Evolutionary conservation across 2,113 vertebrate genomes (phyloP).

Genomic region (Gallinago undulata): DNA sequence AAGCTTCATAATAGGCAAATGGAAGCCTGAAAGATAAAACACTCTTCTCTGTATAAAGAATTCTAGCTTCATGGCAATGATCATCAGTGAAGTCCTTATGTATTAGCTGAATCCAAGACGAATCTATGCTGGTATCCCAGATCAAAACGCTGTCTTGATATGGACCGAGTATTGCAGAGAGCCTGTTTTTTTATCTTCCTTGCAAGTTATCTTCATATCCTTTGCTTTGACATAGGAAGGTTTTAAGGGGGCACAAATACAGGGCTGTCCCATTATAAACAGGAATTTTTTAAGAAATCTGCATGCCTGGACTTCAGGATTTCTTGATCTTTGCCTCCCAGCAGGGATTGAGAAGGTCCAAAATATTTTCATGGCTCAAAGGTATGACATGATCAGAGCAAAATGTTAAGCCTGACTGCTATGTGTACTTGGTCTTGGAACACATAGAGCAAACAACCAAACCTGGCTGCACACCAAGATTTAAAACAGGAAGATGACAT

Average conservation of each 20-base stretch:
- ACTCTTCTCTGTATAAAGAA: background rate
- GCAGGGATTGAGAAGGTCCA: background rate
- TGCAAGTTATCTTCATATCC: background rate
- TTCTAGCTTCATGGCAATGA: background rate
- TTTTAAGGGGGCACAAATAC: background rate
- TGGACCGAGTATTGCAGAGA: background rate
- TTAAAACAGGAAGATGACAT: slow-evolving; percentile 59
- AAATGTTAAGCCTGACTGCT: slow-evolving; percentile 51
- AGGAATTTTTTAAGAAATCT: background rate
- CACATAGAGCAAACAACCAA: slow-evolving; percentile 17
- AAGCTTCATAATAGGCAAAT: background rate
- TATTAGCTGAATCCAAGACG: background rate
- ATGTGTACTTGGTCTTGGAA: slow-evolving; percentile 10
- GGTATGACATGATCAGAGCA: slow-evolving; percentile 5
- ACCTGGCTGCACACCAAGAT: slow-evolving; percentile 50
- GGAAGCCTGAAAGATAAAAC: background rate
- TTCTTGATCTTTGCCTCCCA: slow-evolving; percentile 19
- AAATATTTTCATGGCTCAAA: slow-evolving; percentile 1
- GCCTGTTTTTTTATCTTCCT: background rate
- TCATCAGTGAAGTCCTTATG: background rate
- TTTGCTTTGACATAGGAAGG: background rate
- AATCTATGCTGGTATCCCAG: background rate
- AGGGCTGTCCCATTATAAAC: background rate
- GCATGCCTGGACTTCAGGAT: background rate
- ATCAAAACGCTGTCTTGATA: background rate